These are phyloP conservation scores for Candidula unifasciata DNA, from an alignment of 2,888 invertebrate genomes.

Conservation along the genomic window DNA sequence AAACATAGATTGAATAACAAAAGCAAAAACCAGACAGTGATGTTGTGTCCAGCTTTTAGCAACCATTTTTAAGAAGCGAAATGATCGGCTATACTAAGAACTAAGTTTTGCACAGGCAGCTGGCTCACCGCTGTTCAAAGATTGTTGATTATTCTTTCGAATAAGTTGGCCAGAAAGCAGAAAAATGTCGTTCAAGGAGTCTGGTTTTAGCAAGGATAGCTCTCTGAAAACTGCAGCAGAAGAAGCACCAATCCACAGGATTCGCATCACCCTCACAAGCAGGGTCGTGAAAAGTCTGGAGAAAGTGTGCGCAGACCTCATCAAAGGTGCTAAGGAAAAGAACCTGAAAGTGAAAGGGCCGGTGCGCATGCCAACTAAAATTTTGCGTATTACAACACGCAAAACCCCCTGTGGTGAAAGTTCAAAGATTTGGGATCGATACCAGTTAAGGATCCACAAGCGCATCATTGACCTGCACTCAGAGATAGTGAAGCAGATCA, in stretches of 20 bases:
- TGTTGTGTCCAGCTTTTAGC: no score
- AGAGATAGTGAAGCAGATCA: constrained; percentile 99
- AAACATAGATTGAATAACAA: no score
- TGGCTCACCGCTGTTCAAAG: constrained; percentile 48
- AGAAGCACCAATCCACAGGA: constrained; percentile 93
- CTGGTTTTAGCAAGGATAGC: constrained; percentile 46
- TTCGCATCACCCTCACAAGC: constrained; percentile 90
- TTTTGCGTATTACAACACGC: constrained; percentile 97
- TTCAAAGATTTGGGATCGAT: constrained; percentile 99
- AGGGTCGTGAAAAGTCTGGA: constrained; percentile 76
- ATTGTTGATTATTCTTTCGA: constrained; percentile 14
- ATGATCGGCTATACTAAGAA: no score
- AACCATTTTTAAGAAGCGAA: no score
- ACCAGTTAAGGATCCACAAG: constrained; percentile 85
- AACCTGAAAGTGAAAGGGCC: constrained; percentile 99
- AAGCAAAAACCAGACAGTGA: no score
- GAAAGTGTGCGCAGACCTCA: constrained; percentile 49
- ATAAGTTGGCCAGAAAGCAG: constrained; percentile 54
- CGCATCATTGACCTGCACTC: constrained; percentile 98
- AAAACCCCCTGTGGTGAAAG: constrained; percentile 99
- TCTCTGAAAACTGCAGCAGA: constrained; percentile 88
- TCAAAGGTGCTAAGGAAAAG: constrained; percentile 95
- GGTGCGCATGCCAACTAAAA: constrained; percentile 99
- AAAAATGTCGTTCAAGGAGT: constrained; percentile 31
- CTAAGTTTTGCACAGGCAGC: no score